Evolutionary conservation across 2,113 vertebrate genomes (phyloP), one percentile per base, ranked within the genome.

Genomic region (Takifugu bimaculatus): DNA sequence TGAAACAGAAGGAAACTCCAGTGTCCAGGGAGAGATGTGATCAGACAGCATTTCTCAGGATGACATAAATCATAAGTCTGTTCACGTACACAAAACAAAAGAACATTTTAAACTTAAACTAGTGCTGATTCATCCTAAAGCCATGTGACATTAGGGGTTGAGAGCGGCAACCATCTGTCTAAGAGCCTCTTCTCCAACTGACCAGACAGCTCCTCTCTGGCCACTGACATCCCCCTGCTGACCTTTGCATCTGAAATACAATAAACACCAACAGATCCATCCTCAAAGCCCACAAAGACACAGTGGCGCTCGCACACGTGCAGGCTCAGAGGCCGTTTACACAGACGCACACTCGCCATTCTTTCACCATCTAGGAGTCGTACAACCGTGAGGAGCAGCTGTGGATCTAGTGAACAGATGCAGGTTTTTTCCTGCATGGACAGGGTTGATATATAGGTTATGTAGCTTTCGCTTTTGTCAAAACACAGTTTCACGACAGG

Each of bases 251-350:
- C 85, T 54, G 28, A 64, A 54, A 91, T 60, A n/a, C 77, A 70
- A 68, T 89, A 93, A 28, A 90, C 76, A 13, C 88, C 91, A 4
- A 93, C 72, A 29, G 89, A 86, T 4, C 92, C 92, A 26, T 93
- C 91, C 58, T 82, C 80, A 82, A 92, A 93, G 1, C 91, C 91
- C 52, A 93, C 81, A 75, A 87, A 90, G 43, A 91, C 82, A 63
- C 51, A 57, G 39, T 78, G 71, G 48, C 58, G 77, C 48, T 86
- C 63, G 27, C 78, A 77, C 13, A 88, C 65, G 12, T 57, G 64
- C 61, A 93, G 42, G 53, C 77, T 50, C 32, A 61, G 55, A 0
- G 88, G 88, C 13, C 48, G 78, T 54, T 87, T 90, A 32, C 74
- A 52, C 25, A 93, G 80, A 65, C 52, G 32, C 54, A 88, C 75